These are phyloP conservation scores for Capromys pilorides DNA, from an alignment of 2,797 vertebrate species.

Conservation along the genomic window DNA sequence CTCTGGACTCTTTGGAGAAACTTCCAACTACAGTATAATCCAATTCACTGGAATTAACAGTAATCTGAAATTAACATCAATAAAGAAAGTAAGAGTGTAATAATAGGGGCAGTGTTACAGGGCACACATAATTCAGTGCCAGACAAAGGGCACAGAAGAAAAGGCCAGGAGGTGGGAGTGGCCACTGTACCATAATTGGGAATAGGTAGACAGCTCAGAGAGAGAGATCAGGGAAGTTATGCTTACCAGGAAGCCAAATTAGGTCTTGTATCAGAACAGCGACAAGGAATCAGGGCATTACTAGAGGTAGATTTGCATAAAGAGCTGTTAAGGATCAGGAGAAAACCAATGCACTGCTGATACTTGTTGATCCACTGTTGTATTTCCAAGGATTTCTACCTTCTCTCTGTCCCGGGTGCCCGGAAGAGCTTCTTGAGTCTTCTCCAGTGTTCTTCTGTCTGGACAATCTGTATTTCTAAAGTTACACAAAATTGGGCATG, in stretches of 20 bases:
- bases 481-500: not conserved
- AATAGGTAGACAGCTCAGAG: not conserved
- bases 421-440: not conserved
- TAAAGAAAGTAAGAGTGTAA: not conserved
- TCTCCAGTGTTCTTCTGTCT: not conserved
- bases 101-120: not conserved
- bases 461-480: not conserved
- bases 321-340: not conserved
- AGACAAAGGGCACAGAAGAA: not conserved
- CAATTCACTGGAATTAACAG: not conserved
- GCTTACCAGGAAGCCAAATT: not conserved
- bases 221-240: too few relatives aligned
- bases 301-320: not conserved
- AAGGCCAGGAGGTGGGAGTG: not conserved
- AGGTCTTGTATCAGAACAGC: not conserved
- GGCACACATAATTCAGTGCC: not conserved
- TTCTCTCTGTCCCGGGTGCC: not conserved
- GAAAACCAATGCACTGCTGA: not conserved
- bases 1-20: not conserved
- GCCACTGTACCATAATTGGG: not conserved
- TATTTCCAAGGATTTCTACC: not conserved
- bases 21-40: not conserved
- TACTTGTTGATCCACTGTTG: not conserved
- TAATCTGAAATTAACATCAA: not conserved
- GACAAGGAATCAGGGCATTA: not conserved